Conservation (phyloP, 1,140 invertebrate species). For the Drosophila athabasca region DNA sequence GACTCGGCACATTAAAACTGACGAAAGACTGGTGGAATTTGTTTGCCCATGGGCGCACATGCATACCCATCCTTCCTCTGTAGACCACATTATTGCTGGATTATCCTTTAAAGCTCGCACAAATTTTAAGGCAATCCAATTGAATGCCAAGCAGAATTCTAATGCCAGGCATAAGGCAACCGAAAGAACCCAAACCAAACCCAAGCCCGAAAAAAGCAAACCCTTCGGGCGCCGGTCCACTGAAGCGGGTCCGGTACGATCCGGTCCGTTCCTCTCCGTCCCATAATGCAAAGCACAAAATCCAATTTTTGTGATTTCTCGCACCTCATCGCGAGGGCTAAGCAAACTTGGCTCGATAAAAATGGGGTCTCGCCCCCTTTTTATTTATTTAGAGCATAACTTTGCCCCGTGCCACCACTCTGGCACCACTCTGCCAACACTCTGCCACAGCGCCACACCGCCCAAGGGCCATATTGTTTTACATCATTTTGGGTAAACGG, state of each 20-base stretch:
- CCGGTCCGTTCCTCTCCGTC: not conserved
- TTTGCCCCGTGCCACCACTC: conserved; percentile 3
- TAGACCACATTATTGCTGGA: too few species aligned
- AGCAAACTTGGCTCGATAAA: conserved; percentile 5
- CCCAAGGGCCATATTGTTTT: conserved; percentile 46
- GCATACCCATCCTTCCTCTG: too few species aligned
- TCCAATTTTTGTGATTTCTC: conserved; percentile 65
- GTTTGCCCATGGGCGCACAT: too few species aligned
- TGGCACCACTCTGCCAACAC: too few species aligned
- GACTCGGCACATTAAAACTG: too few species aligned
- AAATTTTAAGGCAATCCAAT: too few species aligned
- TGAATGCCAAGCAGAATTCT: too few species aligned
- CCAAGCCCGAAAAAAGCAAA: not conserved
- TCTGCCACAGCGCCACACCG: not conserved
- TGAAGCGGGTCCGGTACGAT: not conserved
- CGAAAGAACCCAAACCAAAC: too few species aligned
- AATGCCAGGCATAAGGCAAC: too few species aligned
- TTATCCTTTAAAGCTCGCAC: not conserved
- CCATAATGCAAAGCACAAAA: conserved; percentile 36
- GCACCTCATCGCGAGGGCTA: conserved; percentile 53
- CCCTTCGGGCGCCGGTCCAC: not conserved
- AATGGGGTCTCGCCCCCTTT: not conserved
- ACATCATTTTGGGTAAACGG: conserved; percentile 56
- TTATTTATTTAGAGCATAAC: conserved; percentile 40
- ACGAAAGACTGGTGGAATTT: too few species aligned